A percentile compares a stretch with the other conserved stretches of the same genome.
Evolutionary conservation across 2,888 invertebrate genomes (phyloP).

Genomic region (Tetranychus piercei): DNA sequence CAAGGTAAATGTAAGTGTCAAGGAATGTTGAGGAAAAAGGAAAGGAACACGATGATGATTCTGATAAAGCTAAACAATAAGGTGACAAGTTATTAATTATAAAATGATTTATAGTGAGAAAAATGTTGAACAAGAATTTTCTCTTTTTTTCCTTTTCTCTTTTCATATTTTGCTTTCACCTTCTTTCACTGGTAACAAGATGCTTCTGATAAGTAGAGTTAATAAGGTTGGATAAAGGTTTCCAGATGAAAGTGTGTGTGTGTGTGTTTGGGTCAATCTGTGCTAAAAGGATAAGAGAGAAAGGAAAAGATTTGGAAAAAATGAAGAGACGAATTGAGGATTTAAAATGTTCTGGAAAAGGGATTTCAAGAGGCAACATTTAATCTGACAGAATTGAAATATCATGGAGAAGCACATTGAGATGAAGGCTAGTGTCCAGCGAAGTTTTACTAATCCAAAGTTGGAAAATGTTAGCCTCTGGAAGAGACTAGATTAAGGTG

Average conservation of each 20-base stretch:
- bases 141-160: background rate
- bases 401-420: no score
- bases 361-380: background rate
- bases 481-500: no score
- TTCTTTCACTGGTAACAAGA: background rate
- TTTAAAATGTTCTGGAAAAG: background rate
- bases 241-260: background rate
- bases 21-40: no score
- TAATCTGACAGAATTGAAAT: no score
- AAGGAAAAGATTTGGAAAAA: background rate
- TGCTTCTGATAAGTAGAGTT: no score
- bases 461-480: no score
- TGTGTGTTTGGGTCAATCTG: no score
- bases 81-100: constrained; percentile 1
- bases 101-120: background rate
- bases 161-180: background rate
- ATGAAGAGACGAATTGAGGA: constrained; percentile 8
- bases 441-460: no score
- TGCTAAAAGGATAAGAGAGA: background rate
- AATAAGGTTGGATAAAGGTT: background rate
- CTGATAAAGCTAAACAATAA: background rate
- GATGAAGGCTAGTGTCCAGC: no score
- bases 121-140: background rate
- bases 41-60: no score
- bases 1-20: no score